A percentile compares a stretch with the other conserved stretches of the same genome.
Evolutionary conservation across 1,140 invertebrate species (phyloP).

Genomic region (Macrosteles quadrilineatus): DNA sequence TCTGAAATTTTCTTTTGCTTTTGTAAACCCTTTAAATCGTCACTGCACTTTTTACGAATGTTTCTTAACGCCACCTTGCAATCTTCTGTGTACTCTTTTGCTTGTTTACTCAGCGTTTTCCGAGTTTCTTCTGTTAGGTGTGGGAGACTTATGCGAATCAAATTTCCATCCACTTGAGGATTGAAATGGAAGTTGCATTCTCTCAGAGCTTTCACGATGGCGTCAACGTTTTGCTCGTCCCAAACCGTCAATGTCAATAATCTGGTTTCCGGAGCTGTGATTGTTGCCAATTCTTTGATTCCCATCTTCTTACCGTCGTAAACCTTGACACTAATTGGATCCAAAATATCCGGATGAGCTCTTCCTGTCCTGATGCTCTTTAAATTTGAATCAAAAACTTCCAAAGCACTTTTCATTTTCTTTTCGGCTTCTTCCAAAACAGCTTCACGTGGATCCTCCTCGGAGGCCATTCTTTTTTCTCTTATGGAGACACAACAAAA

Average conservation of each 20-base stretch:
- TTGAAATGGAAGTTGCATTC: slow-evolving; percentile 1
- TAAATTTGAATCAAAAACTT: neutral
- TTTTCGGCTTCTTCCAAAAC: neutral
- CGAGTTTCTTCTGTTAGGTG: neutral
- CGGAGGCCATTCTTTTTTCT: neutral
- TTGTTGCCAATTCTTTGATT: neutral
- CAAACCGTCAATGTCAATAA: slow-evolving; percentile 1
- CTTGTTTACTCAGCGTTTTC: neutral
- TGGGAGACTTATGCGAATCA: neutral
- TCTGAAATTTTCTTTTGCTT: neutral
- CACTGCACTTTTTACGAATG: slow-evolving; percentile 9
- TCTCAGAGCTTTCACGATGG: neutral
- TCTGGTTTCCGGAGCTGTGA: neutral
- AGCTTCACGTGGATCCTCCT: neutral
- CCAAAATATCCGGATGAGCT: neutral
- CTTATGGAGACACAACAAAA: too few species aligned
- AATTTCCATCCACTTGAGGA: neutral
- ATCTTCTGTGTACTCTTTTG: neutral
- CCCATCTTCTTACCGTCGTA: slow-evolving; percentile 3
- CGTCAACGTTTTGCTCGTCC: neutral
- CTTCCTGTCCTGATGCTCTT: neutral
- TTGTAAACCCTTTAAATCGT: neutral
- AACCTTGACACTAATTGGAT: neutral
- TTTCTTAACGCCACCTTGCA: slow-evolving; percentile 5
- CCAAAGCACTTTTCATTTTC: slow-evolving; percentile 8